Evolutionary conservation across 1,140 invertebrate species (phyloP).

Genomic region (Alviniconcha marisindica): DNA sequence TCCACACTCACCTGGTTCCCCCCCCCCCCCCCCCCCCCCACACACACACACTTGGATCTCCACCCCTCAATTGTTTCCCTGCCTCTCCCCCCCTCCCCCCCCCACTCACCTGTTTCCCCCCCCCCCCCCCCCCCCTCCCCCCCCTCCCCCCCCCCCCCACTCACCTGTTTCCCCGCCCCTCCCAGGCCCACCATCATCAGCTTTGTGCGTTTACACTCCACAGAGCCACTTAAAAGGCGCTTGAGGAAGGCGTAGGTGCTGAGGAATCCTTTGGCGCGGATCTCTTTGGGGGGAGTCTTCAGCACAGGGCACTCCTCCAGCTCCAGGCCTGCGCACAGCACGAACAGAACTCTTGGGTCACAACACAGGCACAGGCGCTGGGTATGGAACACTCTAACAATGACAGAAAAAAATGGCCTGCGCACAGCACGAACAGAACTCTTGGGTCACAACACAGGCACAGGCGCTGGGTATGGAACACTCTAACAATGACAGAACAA

Average conservation of each 20-base stretch:
- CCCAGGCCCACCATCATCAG: conserved; percentile 75
- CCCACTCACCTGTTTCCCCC: conserved; percentile 46
- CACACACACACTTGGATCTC: conserved; percentile 44
- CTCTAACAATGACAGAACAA: too few species aligned
- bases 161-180: conserved; percentile 70
- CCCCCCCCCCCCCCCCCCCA: neutral
- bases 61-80: conserved; percentile 70
- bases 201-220: conserved; percentile 70
- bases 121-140: neutral
- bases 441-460: too few species aligned
- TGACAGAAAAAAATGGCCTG: neutral
- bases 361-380: too few species aligned
- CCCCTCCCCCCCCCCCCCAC: too few species aligned
- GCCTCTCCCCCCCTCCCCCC: conserved; percentile 63
- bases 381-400: too few species aligned
- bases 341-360: neutral
- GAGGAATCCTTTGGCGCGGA: conserved; percentile 67
- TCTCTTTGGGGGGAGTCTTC: conserved; percentile 74
- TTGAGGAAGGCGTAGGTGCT: conserved; percentile 69
- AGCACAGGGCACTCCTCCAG: conserved; percentile 67
- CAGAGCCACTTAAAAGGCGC: conserved; percentile 68
- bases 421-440: neutral
- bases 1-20: neutral
- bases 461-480: too few species aligned
- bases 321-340: conserved; percentile 59